Evolutionary conservation across 2,113 vertebrate species (phyloP).

Genomic region (Cariama cristata): DNA sequence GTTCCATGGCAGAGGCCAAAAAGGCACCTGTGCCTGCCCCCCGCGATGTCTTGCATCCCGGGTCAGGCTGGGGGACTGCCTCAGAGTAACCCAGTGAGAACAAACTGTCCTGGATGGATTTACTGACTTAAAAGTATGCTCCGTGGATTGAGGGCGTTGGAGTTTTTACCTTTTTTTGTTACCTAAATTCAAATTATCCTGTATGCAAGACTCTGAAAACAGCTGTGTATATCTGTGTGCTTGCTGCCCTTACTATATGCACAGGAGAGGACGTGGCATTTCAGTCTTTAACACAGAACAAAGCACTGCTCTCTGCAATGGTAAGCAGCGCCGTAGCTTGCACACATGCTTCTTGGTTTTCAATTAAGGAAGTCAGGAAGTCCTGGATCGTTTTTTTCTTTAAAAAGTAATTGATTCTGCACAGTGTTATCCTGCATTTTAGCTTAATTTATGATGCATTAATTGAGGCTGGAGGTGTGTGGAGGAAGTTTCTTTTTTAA

Average conservation of each 20-base stretch:
- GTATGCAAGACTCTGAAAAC: not conserved
- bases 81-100: not conserved
- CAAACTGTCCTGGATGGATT: not conserved
- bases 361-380: not conserved
- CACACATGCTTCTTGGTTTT: not conserved
- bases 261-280: not conserved
- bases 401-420: not conserved
- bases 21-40: not conserved
- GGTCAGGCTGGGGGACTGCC: not conserved
- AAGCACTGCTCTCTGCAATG: not conserved
- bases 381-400: not conserved
- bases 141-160: not conserved
- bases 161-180: not conserved
- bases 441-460: not conserved
- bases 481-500: not conserved
- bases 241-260: not conserved
- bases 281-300: not conserved
- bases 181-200: not conserved
- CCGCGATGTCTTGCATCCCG: rapidly evolving
- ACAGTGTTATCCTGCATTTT: not conserved
- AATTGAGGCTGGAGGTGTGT: constrained; percentile 15
- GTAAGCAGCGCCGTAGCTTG: not conserved
- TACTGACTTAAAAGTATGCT: not conserved
- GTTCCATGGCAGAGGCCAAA: not conserved
- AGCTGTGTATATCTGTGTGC: no score